A percentile compares a stretch with the other conserved stretches of the same genome.
Conservation (phyloP, 2,113 vertebrate genomes). For the Sorex araneus region DNA sequence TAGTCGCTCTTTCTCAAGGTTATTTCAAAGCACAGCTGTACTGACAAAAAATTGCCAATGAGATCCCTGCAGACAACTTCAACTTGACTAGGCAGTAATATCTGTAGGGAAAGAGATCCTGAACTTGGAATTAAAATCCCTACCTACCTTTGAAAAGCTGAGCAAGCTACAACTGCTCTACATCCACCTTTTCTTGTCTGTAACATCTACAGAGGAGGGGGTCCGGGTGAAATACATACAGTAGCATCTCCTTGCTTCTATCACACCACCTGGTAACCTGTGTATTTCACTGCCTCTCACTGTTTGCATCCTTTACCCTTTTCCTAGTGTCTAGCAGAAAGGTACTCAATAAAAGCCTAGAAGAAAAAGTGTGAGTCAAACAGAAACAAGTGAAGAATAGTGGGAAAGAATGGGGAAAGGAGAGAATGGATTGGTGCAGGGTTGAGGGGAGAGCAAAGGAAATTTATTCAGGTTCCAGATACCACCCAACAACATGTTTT, state of each 20-base stretch:
- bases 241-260: not conserved
- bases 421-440: not conserved
- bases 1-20: not conserved
- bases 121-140: not conserved
- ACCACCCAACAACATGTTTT: not conserved
- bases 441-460: too few relatives aligned
- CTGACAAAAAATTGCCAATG: not conserved
- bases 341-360: not conserved
- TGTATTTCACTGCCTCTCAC: not conserved
- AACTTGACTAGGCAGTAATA: not conserved
- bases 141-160: conserved; percentile 28
- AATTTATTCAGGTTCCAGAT: not conserved
- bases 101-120: not conserved
- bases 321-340: not conserved
- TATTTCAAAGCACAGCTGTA: conserved; percentile 3
- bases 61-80: not conserved
- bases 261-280: not conserved
- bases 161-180: conserved; percentile 2
- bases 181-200: conserved; percentile 7
- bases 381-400: not conserved
- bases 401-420: not conserved
- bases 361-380: not conserved
- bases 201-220: too few relatives aligned
- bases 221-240: not conserved
- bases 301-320: conserved; percentile 12